Conservation (phyloP, 2,888 invertebrate genomes). For the Caenorhabditis doughertyi region DNA sequence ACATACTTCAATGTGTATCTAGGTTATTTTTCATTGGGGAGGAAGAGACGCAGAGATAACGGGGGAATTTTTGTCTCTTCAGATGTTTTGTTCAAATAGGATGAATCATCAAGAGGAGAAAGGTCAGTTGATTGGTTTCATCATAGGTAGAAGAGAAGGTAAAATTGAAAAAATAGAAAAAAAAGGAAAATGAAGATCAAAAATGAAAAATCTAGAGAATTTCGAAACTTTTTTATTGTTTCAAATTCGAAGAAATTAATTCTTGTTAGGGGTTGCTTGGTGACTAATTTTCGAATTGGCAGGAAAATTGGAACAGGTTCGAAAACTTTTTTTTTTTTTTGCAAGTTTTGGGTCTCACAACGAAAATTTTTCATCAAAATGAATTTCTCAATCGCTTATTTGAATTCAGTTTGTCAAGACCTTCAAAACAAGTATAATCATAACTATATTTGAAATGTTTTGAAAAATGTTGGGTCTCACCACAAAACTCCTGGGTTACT, state of each 20-base stretch:
- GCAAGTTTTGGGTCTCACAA: too few species aligned
- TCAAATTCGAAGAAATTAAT: background rate
- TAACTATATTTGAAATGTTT: background rate
- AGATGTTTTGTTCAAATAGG: background rate
- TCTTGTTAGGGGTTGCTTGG: too few species aligned
- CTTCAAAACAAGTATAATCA: background rate
- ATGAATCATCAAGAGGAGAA: constrained; percentile 9
- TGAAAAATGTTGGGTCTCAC: background rate
- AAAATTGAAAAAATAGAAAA: background rate
- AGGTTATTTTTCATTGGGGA: constrained; percentile 4
- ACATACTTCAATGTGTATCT: constrained; percentile 8
- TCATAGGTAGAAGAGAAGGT: background rate
- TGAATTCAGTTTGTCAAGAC: background rate
- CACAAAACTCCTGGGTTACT: background rate
- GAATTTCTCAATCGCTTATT: background rate
- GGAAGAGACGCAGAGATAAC: background rate
- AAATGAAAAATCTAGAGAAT: too few species aligned
- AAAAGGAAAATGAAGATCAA: background rate
- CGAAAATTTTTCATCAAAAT: background rate
- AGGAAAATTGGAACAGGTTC: too few species aligned
- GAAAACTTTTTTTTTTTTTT: too few species aligned
- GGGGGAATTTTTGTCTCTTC: background rate
- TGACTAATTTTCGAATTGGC: too few species aligned
- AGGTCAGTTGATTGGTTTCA: constrained; percentile 32
- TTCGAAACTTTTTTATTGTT: background rate